Evolutionary conservation across 2,113 vertebrate genomes (phyloP), one percentile per base, ranked within the genome.

Genomic region (Maccullochella peelii): DNA sequence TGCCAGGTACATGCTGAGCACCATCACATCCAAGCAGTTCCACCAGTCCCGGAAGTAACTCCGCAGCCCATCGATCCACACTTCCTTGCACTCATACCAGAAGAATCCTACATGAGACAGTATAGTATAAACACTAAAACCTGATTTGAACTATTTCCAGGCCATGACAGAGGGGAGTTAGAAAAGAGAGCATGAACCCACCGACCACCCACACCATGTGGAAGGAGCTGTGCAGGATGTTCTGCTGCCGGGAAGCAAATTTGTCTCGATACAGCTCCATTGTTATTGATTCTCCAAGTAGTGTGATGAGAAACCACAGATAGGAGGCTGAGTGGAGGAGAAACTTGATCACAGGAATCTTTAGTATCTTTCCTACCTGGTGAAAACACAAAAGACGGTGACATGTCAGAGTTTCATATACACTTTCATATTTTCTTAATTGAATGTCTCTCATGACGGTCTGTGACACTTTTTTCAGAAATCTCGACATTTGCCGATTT

Each of bases 141-240:
- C 12, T 30, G 2, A 16, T 23, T 54, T 30, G 3, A 30, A 38
- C 30, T 7, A 21, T 67, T 44, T 40, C 2, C 8, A 38, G 1
- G 9, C 0, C 6, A 38, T 62, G 33, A 15, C 3, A 10, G 14
- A 42, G 21, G 27, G 5, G 25, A 62, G 21, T 40, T 15, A 33
- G 27, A 38, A 49, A 21, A 27, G 23, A 67, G 14, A 38, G n/a
- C 52, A 42, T 23, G 38, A 40, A 94, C 96, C n/a, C 86, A 98
- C 97, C 97, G 21, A 96, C 94, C 52, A 98, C 97, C 97, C 97
- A 98, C 80, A 98, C 89, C 97, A 98, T 97, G 92, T 98, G 97
- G 66, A 97, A 92, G 7, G 97, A 98, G 71, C 91, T 98, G 87
- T 97, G 95, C 89, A 97, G 93, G 73, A 98, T 84, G 71, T 94